Base-by-base conservation (phyloP, 2,888 invertebrate genomes). In the Zootermopsis nevadensis region DNA sequence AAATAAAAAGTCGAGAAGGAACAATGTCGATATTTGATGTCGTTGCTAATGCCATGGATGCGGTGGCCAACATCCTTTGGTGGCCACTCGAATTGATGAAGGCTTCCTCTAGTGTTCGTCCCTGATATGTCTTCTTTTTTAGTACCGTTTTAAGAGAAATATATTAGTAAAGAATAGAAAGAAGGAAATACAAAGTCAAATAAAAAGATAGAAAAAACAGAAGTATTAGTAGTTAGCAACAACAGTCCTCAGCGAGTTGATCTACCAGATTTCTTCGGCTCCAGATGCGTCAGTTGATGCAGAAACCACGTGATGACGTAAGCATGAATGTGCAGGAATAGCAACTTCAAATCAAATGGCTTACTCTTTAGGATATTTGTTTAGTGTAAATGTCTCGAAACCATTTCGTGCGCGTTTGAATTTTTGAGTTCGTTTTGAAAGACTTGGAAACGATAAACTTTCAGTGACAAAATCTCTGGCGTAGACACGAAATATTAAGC, bases 71-170 rank as follows among this genome's bases (percentile, higher is more conserved):
- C 33, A 35, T 60, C 77, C 80, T 84, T 82, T 24, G 84, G 84
- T 27, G 84, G 84, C 84, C 84, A 84, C 27, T 82, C 82, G 35
- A 83, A 81, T 67, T 72, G 67, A 38, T 72, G 80, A 12, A 77
- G 67, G 15, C 76, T 76, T 77, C 83, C 66, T 81, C 81, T 81
- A 42, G 80, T n/a, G 55, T 81, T 66, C 76, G 80, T 38, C n/a
- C 69, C 66, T 81, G 79, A 19, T 35, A 60, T 60, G 22, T 79
- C 79, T 79, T 79, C 79, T 77, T 76, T n/a, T 24, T 76, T 76
- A 35, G 10, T 38, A 27, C 42, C 31, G 33, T 69, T 69, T 69
- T 69, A 69, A 74, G 74, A 74, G 74, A 74, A 74, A 24, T n/a
- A 15, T 38, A 74, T 74, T 74, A 74, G 74, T 4, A 74, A 30